These are phyloP conservation scores for Anthopleura xanthogrammica DNA, from an alignment of 92 coral and sea anemone genomes.

Conservation along the genomic window DNA sequence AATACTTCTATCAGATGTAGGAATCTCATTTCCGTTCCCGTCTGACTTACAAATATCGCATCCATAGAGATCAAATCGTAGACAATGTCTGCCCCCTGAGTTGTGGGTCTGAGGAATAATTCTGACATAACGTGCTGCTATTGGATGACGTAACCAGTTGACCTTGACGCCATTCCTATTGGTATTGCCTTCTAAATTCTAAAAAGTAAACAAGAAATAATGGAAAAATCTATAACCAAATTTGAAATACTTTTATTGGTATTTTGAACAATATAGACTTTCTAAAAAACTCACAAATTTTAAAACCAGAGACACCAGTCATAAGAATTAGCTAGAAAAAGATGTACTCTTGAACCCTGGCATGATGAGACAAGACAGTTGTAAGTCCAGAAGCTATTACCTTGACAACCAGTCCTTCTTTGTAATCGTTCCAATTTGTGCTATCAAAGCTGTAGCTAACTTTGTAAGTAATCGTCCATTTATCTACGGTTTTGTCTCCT, in stretches of 20 bases:
- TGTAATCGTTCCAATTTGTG: slow-evolving; percentile 11
- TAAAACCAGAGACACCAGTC: too few species aligned
- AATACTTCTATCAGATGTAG: too few species aligned
- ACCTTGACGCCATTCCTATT: slow-evolving; percentile 12
- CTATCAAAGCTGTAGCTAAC: slow-evolving; percentile 17
- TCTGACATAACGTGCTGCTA: slow-evolving; percentile 37
- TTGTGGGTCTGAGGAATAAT: slow-evolving; percentile 16
- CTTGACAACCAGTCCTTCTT: slow-evolving; percentile 17
- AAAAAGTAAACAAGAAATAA: too few species aligned
- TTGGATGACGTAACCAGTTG: slow-evolving; percentile 26
- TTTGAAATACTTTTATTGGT: too few species aligned
- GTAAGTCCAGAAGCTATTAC: background rate
- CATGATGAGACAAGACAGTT: too few species aligned
- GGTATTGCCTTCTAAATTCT: background rate
- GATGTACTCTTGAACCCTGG: too few species aligned
- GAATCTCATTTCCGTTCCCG: too few species aligned
- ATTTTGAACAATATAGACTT: too few species aligned
- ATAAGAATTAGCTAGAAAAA: too few species aligned
- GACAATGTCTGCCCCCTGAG: slow-evolving; percentile 8
- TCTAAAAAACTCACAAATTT: too few species aligned
- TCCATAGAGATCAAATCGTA: slow-evolving; percentile 39
- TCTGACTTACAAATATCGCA: slow-evolving; percentile 16
- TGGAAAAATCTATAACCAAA: too few species aligned
- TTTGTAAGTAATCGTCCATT: background rate
- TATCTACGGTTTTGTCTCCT: too few species aligned